Evolutionary conservation across 1,140 invertebrate genomes (phyloP).

Genomic region (Carcinoscorpius rotundicauda): DNA sequence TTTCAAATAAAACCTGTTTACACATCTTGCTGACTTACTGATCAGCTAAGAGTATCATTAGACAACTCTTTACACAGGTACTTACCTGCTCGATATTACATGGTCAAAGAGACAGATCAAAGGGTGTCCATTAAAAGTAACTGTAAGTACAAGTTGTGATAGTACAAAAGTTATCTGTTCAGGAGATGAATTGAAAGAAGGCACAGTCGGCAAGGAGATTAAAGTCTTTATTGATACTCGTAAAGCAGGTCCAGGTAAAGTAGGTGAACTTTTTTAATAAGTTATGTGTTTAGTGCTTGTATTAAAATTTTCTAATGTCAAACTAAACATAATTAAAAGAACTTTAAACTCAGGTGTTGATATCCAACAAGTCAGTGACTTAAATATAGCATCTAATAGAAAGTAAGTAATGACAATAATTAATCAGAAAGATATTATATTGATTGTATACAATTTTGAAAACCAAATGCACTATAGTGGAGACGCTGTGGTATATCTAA

Average conservation of each 20-base stretch:
- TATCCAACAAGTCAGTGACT: no score
- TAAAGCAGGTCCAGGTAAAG: slow-evolving; percentile 68
- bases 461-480: no score
- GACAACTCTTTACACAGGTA: slow-evolving; percentile 29
- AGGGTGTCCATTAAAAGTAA: slow-evolving; percentile 41
- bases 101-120: slow-evolving; percentile 62
- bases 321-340: no score
- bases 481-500: no score
- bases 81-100: slow-evolving; percentile 69
- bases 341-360: neutral
- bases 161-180: slow-evolving; percentile 39
- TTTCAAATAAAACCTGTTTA: slow-evolving; percentile 1
- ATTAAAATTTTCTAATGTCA: neutral
- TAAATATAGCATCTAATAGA: no score
- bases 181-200: slow-evolving; percentile 80
- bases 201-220: slow-evolving; percentile 85
- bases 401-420: no score
- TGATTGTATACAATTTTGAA: no score
- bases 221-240: slow-evolving; percentile 93
- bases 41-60: neutral
- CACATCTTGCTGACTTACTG: neutral
- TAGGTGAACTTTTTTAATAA: neutral
- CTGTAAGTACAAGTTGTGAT: slow-evolving; percentile 34
- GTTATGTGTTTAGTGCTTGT: no score
- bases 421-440: neutral